phyloP scores from a whole-genome alignment of 2,888 invertebrate genomes.

The Julus scanicus region DNA sequence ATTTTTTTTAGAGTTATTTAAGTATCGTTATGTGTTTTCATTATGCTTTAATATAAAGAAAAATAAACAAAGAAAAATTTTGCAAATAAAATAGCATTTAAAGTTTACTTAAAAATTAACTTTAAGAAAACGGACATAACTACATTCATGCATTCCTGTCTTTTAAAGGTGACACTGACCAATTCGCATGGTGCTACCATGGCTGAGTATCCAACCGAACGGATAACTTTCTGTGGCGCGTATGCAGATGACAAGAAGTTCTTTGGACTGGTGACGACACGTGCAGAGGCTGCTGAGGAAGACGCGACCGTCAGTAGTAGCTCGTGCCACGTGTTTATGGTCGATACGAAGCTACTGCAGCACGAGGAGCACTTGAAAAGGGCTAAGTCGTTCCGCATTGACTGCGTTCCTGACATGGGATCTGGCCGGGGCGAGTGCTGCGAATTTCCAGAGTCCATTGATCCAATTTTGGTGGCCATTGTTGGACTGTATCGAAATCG shows the following conservation, averaged over 20 bases:
- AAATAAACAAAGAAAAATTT: too few relatives aligned
- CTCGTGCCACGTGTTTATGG: conserved; percentile 95
- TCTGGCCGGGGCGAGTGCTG: conserved; percentile 72
- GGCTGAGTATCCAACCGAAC: conserved; percentile 86
- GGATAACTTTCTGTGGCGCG: conserved; percentile 88
- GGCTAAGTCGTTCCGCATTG: conserved; percentile 84
- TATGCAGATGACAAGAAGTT: conserved; percentile 91
- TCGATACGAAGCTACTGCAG: conserved; percentile 85
- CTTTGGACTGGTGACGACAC: conserved; percentile 88
- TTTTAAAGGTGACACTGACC: conserved; percentile 74
- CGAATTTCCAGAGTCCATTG: conserved; percentile 90
- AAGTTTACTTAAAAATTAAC: too few relatives aligned
- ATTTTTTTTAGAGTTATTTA: too few relatives aligned
- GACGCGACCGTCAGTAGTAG: conserved; percentile 67
- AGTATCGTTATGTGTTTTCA: too few relatives aligned
- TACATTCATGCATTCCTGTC: background rate
- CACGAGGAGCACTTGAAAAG: conserved; percentile 83
- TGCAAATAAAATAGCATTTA: too few relatives aligned
- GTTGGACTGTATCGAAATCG: conserved; percentile 69
- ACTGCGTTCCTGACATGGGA: conserved; percentile 73
- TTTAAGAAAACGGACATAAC: too few relatives aligned
- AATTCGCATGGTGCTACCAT: conserved; percentile 82
- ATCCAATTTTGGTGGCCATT: conserved; percentile 72
- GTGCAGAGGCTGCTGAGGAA: conserved; percentile 57
- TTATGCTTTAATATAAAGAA: too few relatives aligned